A percentile compares a stretch with the other conserved stretches of the same genome.
These are phyloP conservation scores for Acanthoscelides obtectus DNA, from an alignment of 2,888 invertebrate species.

Conservation along the genomic window DNA sequence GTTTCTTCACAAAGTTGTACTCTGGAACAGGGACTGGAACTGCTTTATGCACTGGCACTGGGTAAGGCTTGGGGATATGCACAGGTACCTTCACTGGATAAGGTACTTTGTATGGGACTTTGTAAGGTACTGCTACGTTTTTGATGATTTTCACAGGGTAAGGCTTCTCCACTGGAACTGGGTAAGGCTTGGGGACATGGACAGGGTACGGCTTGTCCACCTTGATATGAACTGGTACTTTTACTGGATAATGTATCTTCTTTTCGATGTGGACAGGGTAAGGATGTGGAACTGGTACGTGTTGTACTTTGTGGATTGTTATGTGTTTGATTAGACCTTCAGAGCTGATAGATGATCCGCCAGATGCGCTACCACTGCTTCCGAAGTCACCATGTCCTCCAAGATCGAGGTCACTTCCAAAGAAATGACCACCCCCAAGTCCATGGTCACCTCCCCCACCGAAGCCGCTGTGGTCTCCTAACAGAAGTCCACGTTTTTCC, in stretches of 20 bases:
- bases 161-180: constrained; percentile 53
- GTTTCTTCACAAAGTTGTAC: constrained; percentile 52
- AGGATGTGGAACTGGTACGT: constrained; percentile 52
- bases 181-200: constrained; percentile 59
- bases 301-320: constrained; percentile 60
- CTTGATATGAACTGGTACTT: constrained; percentile 52
- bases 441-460: constrained; percentile 15
- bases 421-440: constrained; percentile 15
- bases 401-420: constrained; percentile 13
- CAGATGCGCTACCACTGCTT: constrained; percentile 23
- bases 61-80: constrained; percentile 35
- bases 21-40: constrained; percentile 47
- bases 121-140: constrained; percentile 34
- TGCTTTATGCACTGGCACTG: constrained; percentile 48
- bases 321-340: constrained; percentile 51
- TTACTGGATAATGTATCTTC: constrained; percentile 58
- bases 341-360: constrained; percentile 15
- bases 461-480: constrained; percentile 26
- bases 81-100: constrained; percentile 37
- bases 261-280: constrained; percentile 62
- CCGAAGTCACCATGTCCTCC: constrained; percentile 16
- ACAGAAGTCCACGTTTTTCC: constrained; percentile 31
- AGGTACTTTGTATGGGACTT: constrained; percentile 46
- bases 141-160: constrained; percentile 51
- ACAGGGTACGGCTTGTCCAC: constrained; percentile 61